A percentile compares a stretch with the other conserved stretches of the same genome.
phyloP scores from a whole-genome alignment of 2,888 invertebrate species.

The Parnassius mnemosyne region DNA sequence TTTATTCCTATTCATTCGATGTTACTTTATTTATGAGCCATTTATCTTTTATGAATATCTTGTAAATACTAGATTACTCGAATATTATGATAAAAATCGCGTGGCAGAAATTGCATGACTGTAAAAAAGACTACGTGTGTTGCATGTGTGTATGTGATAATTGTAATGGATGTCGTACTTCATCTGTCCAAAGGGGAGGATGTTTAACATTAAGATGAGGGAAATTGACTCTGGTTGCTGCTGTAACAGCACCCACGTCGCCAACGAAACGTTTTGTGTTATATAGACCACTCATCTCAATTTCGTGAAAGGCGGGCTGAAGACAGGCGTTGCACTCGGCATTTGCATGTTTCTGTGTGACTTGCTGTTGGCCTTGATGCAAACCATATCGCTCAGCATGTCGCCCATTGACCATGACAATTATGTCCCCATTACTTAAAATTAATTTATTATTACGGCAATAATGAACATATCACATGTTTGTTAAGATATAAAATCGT shows the following conservation, averaged over 20 bases:
- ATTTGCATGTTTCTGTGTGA: constrained; percentile 38
- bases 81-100: constrained; percentile 39
- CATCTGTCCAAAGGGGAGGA: constrained; percentile 70
- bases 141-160: constrained; percentile 76
- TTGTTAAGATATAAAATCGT: constrained; percentile 42
- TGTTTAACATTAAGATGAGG: constrained; percentile 72
- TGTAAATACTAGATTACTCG: constrained; percentile 57
- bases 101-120: constrained; percentile 70
- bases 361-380: constrained; percentile 46
- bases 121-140: constrained; percentile 76
- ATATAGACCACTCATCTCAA: constrained; percentile 54
- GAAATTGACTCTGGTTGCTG: constrained; percentile 78
- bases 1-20: constrained; percentile 47
- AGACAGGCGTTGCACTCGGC: constrained; percentile 25
- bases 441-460: constrained; percentile 46
- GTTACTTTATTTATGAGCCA: constrained; percentile 48
- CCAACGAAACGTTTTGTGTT: constrained; percentile 62
- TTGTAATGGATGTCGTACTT: constrained; percentile 75
- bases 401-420: constrained; percentile 45
- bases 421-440: constrained; percentile 40
- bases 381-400: constrained; percentile 62
- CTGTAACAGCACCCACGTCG: constrained; percentile 62
- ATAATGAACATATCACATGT: constrained; percentile 71
- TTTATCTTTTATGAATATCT: constrained; percentile 52
- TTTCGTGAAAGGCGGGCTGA: constrained; percentile 26